Percentiles rank a stretch among this genome's conserved stretches.
Conservation (phyloP, 1,140 invertebrate genomes). For the Zaprionus africanus region DNA sequence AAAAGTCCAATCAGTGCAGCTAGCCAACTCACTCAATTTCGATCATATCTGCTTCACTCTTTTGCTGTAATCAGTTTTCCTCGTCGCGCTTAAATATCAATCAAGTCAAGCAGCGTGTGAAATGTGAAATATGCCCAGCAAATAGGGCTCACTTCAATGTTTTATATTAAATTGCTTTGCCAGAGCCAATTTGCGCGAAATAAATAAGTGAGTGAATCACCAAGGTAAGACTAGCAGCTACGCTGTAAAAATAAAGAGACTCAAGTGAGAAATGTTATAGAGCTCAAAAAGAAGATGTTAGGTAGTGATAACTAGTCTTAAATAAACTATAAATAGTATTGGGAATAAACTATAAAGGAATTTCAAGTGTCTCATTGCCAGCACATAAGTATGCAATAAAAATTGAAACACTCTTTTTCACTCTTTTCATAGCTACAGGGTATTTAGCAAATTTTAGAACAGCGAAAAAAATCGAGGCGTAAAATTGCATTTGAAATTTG, state of each 20-base stretch:
- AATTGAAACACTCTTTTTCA: background rate
- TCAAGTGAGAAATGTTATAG: no score
- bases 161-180: slow-evolving; percentile 62
- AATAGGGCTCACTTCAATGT: slow-evolving; percentile 43
- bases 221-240: background rate
- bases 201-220: background rate
- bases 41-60: background rate
- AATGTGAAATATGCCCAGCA: slow-evolving; percentile 24
- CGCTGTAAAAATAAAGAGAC: background rate
- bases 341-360: background rate
- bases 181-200: slow-evolving; percentile 58
- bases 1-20: background rate
- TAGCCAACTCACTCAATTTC: no score
- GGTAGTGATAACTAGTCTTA: background rate
- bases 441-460: slow-evolving; percentile 27
- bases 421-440: slow-evolving; percentile 4
- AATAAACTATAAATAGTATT: background rate
- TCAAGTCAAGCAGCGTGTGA: slow-evolving; percentile 4
- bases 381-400: background rate
- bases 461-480: slow-evolving; percentile 27
- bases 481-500: slow-evolving; percentile 70
- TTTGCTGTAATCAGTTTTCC: background rate
- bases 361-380: background rate
- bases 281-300: no score
- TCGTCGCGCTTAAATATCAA: slow-evolving; percentile 11